A percentile compares a stretch with the other conserved stretches of the same genome.
Conservation (phyloP, 2,797 vertebrate species). For the Pagetopsis macropterus region DNA sequence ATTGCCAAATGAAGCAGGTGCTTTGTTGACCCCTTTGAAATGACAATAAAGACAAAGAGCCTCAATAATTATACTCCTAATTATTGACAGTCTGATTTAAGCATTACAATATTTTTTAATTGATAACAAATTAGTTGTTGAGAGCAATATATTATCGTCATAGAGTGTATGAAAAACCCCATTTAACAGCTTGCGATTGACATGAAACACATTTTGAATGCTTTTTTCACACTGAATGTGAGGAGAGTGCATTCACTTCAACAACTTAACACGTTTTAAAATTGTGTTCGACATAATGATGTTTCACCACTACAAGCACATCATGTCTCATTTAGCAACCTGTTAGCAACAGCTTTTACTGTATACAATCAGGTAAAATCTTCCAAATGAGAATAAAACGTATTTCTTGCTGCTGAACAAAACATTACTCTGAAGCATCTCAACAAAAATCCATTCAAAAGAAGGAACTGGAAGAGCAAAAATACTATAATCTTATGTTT, state of each 20-base stretch:
- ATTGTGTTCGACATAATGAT: not conserved
- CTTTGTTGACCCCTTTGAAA: slow-evolving; percentile 4
- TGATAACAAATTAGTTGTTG: not conserved
- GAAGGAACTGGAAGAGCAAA: no score
- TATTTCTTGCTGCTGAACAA: no score
- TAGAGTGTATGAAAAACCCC: no score
- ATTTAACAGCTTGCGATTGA: not conserved
- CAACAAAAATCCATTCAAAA: no score
- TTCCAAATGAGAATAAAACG: no score
- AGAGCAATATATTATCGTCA: not conserved
- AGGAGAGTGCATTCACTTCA: not conserved
- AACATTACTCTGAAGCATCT: no score
- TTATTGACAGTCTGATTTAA: slow-evolving; percentile 4
- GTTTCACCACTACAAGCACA: no score
- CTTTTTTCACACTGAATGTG: not conserved
- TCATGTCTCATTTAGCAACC: no score
- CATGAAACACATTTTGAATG: not conserved
- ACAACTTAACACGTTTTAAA: not conserved
- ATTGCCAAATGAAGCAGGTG: not conserved
- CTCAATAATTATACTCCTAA: not conserved
- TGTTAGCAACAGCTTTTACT: no score
- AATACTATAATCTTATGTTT: no score
- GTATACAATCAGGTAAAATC: no score
- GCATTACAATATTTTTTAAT: not conserved
- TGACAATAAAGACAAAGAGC: not conserved